Conservation (phyloP, 1,140 invertebrate genomes). For the Leucophenga varia region DNA sequence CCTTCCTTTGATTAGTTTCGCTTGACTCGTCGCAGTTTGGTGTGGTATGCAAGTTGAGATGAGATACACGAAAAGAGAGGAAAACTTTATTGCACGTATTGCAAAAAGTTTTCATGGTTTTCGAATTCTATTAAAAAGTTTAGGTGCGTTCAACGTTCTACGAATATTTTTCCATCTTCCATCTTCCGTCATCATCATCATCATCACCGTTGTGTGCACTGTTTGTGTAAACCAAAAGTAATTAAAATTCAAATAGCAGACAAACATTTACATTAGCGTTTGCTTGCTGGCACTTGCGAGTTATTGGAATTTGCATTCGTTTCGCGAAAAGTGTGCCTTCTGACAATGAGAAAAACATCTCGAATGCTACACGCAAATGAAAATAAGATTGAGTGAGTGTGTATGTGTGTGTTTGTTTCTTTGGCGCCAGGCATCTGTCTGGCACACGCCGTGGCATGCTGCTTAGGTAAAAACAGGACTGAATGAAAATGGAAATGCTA, state of each 20-base stretch:
- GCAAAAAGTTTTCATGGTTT: slow-evolving; percentile 41
- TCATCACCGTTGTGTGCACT: slow-evolving; percentile 32
- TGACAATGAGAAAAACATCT: slow-evolving; percentile 22
- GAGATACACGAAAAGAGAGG: too few species aligned
- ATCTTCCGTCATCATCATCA: too few species aligned
- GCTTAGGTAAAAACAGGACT: too few species aligned
- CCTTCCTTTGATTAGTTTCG: slow-evolving; percentile 34
- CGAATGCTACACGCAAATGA: slow-evolving; percentile 15
- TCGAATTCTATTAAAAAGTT: slow-evolving; percentile 48
- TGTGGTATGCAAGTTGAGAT: too few species aligned
- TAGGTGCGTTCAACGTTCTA: slow-evolving; percentile 10
- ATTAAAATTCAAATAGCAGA: slow-evolving; percentile 54
- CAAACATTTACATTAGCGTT: slow-evolving; percentile 53
- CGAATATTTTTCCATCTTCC: too few species aligned
- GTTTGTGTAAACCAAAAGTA: slow-evolving; percentile 47
- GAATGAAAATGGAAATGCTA: too few species aligned
- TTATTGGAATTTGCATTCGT: not conserved
- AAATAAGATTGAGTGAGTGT: slow-evolving; percentile 9
- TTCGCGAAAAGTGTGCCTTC: not conserved
- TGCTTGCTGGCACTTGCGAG: slow-evolving; percentile 20
- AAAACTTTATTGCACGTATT: slow-evolving; percentile 6
- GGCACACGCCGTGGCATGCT: slow-evolving; percentile 23
- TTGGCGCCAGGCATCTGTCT: slow-evolving; percentile 49
- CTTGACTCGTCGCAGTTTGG: too few species aligned
- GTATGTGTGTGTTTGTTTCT: slow-evolving; percentile 33